Evolutionary conservation across 2,888 invertebrate genomes (phyloP).

Genomic region (Epinotia brunnichana): DNA sequence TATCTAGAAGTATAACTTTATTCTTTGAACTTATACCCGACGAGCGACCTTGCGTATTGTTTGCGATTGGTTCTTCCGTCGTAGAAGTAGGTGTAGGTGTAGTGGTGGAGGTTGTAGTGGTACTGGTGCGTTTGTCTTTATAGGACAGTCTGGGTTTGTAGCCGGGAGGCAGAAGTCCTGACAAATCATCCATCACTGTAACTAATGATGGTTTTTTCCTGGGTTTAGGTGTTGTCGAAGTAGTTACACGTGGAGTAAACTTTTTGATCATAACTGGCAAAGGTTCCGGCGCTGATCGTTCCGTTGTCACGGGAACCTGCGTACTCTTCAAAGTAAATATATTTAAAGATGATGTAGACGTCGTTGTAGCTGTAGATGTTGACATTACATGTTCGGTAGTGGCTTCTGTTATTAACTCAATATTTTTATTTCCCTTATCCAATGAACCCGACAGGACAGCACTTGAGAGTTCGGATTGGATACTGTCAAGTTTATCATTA

Average conservation of each 20-base stretch:
- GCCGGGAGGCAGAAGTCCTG: conserved; percentile 85
- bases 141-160: conserved; percentile 83
- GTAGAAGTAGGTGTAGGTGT: conserved; percentile 50
- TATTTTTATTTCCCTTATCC: conserved; percentile 87
- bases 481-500: conserved; percentile 92
- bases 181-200: conserved; percentile 84
- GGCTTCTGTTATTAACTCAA: conserved; percentile 85
- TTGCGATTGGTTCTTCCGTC: conserved; percentile 60
- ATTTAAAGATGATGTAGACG: conserved; percentile 66
- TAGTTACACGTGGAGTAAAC: conserved; percentile 82
- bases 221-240: conserved; percentile 76
- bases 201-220: conserved; percentile 75
- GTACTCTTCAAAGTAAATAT: conserved; percentile 82
- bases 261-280: conserved; percentile 86
- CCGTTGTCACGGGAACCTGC: conserved; percentile 74
- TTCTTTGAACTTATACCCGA: conserved; percentile 84
- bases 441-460: conserved; percentile 89
- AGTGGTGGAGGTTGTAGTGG: conserved; percentile 66
- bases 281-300: conserved; percentile 83
- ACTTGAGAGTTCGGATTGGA: conserved; percentile 92
- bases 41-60: conserved; percentile 78
- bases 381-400: conserved; percentile 66
- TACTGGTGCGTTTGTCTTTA: conserved; percentile 82
- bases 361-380: conserved; percentile 62
- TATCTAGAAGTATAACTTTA: conserved; percentile 82